Conservation (phyloP, 2,113 vertebrate species). For the Silurus meridionalis region DNA sequence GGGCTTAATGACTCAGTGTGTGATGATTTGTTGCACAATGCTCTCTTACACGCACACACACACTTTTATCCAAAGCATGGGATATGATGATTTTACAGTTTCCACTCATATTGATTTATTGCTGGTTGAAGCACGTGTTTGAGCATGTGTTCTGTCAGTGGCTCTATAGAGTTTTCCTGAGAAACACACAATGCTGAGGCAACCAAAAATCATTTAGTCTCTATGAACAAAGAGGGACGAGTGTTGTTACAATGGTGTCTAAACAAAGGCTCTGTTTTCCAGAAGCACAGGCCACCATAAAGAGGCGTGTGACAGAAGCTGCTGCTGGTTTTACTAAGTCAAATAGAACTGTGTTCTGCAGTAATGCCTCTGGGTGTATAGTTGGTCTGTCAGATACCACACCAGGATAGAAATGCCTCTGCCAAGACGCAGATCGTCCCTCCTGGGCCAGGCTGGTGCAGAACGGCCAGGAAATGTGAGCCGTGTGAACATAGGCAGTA, state of each 20-base stretch:
- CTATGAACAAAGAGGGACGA: constrained; percentile 44
- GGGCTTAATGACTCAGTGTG: constrained; percentile 1
- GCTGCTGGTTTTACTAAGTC: constrained; percentile 62
- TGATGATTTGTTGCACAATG: constrained; percentile 7
- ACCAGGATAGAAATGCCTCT: constrained; percentile 76
- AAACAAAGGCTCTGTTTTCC: constrained; percentile 76
- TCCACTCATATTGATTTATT: constrained; percentile 3
- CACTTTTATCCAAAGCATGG: neutral
- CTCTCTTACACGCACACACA: neutral
- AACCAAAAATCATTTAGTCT: constrained; percentile 51
- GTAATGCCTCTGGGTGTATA: constrained; percentile 55
- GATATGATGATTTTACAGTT: constrained; percentile 36
- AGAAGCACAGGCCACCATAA: constrained; percentile 77
- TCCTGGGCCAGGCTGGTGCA: constrained; percentile 75
- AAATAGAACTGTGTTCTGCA: constrained; percentile 15
- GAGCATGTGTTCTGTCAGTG: constrained; percentile 25
- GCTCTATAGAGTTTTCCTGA: constrained; percentile 68
- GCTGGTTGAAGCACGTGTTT: constrained; percentile 5
- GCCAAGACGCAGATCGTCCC: constrained; percentile 81
- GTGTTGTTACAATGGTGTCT: constrained; percentile 46
- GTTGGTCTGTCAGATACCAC: constrained; percentile 48
- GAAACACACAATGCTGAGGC: constrained; percentile 74
- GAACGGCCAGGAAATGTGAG: constrained; percentile 67
- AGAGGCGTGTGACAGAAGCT: constrained; percentile 50
- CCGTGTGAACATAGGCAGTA: constrained; percentile 47